A percentile compares a stretch with the other conserved stretches of the same genome.
Conservation (phyloP, 1,140 invertebrate species). For the Brachionus manjavacas region DNA sequence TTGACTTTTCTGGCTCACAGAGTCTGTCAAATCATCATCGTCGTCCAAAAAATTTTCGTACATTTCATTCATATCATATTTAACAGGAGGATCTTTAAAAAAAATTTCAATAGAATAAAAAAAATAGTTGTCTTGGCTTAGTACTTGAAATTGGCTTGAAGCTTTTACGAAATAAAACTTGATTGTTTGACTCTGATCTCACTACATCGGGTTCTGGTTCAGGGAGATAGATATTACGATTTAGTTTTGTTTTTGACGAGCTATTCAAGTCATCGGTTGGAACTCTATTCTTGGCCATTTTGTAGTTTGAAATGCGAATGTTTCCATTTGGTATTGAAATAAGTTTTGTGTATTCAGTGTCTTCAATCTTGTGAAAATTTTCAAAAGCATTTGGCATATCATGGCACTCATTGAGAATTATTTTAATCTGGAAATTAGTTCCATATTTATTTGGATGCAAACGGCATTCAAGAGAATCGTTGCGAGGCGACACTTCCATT, state of each 20-base stretch:
- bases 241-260: neutral
- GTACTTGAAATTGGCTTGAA: neutral
- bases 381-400: neutral
- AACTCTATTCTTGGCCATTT: neutral
- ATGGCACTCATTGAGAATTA: neutral
- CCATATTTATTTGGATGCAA: neutral
- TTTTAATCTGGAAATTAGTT: neutral
- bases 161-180: constrained; percentile 12
- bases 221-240: constrained; percentile 5
- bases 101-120: neutral
- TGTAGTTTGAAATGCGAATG: neutral
- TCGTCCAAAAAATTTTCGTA: neutral
- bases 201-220: neutral
- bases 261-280: neutral
- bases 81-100: neutral
- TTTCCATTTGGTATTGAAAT: constrained; percentile 3
- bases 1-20: neutral
- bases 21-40: neutral
- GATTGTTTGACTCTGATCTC: neutral
- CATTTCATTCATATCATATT: neutral
- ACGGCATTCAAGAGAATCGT: neutral
- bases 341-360: neutral
- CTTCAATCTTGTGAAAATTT: neutral
- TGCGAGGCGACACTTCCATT: neutral
- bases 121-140: no score